Percentiles rank a stretch among this genome's conserved stretches.
phyloP scores from a whole-genome alignment of 2,113 vertebrate species.

The Cynoglossus semilaevis region DNA sequence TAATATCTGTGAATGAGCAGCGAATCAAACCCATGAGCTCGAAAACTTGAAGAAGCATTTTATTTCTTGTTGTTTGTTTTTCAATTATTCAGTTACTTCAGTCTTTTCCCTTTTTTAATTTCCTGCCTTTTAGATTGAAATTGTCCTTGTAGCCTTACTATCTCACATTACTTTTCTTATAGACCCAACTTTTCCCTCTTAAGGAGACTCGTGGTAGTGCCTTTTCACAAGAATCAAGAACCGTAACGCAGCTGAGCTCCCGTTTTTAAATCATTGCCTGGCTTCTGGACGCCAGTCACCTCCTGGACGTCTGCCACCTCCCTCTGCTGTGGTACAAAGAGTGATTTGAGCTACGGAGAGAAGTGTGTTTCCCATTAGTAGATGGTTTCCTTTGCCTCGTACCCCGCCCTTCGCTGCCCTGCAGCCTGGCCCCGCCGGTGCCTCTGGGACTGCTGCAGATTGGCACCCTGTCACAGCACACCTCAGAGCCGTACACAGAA shows the following conservation, averaged over 20 bases:
- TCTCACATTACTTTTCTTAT: background rate
- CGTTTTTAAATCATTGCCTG: slow-evolving; percentile 56
- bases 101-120: background rate
- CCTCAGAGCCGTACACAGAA: slow-evolving; percentile 37
- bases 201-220: slow-evolving; percentile 32
- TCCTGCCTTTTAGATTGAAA: slow-evolving; percentile 1
- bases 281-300: slow-evolving; percentile 46
- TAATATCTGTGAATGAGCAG: slow-evolving; percentile 6
- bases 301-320: slow-evolving; percentile 45
- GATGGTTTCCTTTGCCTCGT: slow-evolving; percentile 59
- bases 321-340: slow-evolving; percentile 53
- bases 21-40: slow-evolving; percentile 12
- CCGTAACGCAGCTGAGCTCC: slow-evolving; percentile 40
- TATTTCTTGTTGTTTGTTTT: background rate
- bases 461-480: slow-evolving; percentile 48
- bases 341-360: slow-evolving; percentile 48
- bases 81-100: background rate
- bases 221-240: slow-evolving; percentile 46
- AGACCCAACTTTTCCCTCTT: background rate
- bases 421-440: slow-evolving; percentile 38
- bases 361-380: slow-evolving; percentile 76
- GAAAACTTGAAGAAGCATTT: slow-evolving; percentile 8
- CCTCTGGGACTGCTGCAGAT: slow-evolving; percentile 50
- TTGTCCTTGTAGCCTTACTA: background rate
- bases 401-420: slow-evolving; percentile 45